These are phyloP conservation scores for Drosophila monieri DNA, from an alignment of 2,888 invertebrate genomes.

Conservation along the genomic window DNA sequence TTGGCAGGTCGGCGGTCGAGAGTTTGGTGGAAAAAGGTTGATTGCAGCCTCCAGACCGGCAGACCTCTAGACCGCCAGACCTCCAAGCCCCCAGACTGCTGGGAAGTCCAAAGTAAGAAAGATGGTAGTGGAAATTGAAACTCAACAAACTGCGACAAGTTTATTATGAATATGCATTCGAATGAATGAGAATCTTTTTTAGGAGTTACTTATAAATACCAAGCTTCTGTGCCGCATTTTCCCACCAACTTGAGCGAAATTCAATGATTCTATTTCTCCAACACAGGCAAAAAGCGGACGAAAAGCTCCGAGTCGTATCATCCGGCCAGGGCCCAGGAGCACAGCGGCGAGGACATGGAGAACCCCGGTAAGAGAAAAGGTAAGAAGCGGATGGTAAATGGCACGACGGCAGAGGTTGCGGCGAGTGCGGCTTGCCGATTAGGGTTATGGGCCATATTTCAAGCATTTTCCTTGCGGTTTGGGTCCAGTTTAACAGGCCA, in stretches of 20 bases:
- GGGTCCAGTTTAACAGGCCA: constrained; percentile 68
- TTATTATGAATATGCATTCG: constrained; percentile 69
- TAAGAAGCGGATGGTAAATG: constrained; percentile 54
- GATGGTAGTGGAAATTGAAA: constrained; percentile 52
- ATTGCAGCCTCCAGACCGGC: neutral
- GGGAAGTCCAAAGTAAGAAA: constrained; percentile 23
- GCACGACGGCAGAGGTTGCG: constrained; percentile 8
- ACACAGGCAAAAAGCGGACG: constrained; percentile 81
- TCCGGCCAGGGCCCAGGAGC: constrained; percentile 81
- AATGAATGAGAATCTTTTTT: constrained; percentile 27
- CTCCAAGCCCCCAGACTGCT: neutral
- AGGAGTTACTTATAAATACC: constrained; percentile 38
- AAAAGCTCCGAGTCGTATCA: constrained; percentile 83
- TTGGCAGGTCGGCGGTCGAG: constrained; percentile 14
- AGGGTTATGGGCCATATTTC: constrained; percentile 76
- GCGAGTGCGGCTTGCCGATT: constrained; percentile 64
- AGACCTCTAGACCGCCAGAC: neutral
- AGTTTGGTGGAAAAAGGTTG: constrained; percentile 8
- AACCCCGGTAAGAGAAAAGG: constrained; percentile 84
- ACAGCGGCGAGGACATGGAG: constrained; percentile 83
- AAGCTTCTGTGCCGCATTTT: constrained; percentile 16
- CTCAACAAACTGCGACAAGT: constrained; percentile 57
- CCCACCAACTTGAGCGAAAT: constrained; percentile 47
- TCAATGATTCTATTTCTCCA: constrained; percentile 53
- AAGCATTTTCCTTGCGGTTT: constrained; percentile 55